Percentiles rank a stretch among this genome's conserved stretches.
These are phyloP conservation scores for Pseudomugil tenellus DNA, from an alignment of 2,797 vertebrate species.

Conservation along the genomic window DNA sequence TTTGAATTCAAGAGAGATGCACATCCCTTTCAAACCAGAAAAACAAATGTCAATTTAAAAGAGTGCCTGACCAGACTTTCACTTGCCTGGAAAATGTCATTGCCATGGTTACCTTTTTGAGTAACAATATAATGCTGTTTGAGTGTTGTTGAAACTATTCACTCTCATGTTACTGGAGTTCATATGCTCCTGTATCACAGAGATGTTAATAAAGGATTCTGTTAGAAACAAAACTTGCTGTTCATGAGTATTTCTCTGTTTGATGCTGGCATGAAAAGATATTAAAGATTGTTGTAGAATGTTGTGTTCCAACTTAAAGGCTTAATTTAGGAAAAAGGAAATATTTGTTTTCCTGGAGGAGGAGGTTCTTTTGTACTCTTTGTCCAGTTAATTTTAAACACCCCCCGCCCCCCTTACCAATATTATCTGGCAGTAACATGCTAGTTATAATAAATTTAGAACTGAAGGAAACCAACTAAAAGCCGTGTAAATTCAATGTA, in stretches of 20 bases:
- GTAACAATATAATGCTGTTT: conserved; percentile 55
- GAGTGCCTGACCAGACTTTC: conserved; percentile 70
- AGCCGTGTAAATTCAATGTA: conserved; percentile 23
- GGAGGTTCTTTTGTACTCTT: conserved; percentile 60
- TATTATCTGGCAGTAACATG: conserved; percentile 26
- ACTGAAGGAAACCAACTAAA: conserved; percentile 27
- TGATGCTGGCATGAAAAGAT: neutral
- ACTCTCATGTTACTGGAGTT: conserved; percentile 35
- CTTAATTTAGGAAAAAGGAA: neutral
- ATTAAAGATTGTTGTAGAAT: neutral
- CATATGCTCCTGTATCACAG: conserved; percentile 29
- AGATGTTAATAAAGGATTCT: conserved; percentile 63
- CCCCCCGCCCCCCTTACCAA: too few species aligned
- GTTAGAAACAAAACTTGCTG: conserved; percentile 21
- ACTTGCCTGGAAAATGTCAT: conserved; percentile 68
- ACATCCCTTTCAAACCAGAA: conserved; percentile 52
- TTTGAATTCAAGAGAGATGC: conserved; percentile 34
- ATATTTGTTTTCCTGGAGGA: conserved; percentile 27
- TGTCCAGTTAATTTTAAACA: too few species aligned
- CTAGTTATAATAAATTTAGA: conserved; percentile 21
- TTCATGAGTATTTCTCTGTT: neutral
- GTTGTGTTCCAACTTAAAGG: neutral
- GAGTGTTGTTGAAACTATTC: conserved; percentile 55
- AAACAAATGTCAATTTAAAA: conserved; percentile 73
- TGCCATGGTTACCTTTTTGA: conserved; percentile 70